phyloP scores from a whole-genome alignment of 2,888 invertebrate species.

The Nipponacmea schrenckii region DNA sequence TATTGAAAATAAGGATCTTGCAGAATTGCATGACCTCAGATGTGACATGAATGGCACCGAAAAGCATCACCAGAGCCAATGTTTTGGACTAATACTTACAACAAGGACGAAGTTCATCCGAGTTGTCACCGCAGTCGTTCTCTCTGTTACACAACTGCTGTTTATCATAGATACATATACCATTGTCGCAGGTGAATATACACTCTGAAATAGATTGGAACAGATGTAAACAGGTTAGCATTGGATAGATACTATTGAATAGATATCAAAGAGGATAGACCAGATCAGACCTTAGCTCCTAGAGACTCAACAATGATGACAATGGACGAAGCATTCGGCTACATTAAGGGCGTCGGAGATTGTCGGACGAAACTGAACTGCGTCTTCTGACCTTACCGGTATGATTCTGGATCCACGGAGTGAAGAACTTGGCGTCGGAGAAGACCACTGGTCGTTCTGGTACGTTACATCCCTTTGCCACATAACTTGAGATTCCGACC shows the following conservation, averaged over 20 bases:
- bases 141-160: constrained; percentile 52
- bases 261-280: too few relatives aligned
- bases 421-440: constrained; percentile 47
- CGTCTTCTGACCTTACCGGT: constrained; percentile 52
- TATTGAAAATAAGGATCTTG: too few relatives aligned
- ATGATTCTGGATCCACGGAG: constrained; percentile 53
- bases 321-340: too few relatives aligned
- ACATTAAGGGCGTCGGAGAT: too few relatives aligned
- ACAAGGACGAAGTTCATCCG: constrained; percentile 55
- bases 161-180: constrained; percentile 51
- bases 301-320: too few relatives aligned
- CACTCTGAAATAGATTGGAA: constrained; percentile 44
- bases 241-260: neutral
- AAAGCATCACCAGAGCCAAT: too few relatives aligned
- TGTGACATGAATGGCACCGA: too few relatives aligned
- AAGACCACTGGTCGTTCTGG: constrained; percentile 57
- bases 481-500: constrained; percentile 58
- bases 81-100: constrained; percentile 38
- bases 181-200: constrained; percentile 57
- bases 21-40: too few relatives aligned
- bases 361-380: too few relatives aligned
- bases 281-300: too few relatives aligned
- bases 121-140: constrained; percentile 60
- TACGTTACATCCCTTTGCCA: constrained; percentile 52
- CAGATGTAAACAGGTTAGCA: neutral